Base-by-base conservation (phyloP, 2,113 vertebrate genomes). In the Colaptes auratus region DNA sequence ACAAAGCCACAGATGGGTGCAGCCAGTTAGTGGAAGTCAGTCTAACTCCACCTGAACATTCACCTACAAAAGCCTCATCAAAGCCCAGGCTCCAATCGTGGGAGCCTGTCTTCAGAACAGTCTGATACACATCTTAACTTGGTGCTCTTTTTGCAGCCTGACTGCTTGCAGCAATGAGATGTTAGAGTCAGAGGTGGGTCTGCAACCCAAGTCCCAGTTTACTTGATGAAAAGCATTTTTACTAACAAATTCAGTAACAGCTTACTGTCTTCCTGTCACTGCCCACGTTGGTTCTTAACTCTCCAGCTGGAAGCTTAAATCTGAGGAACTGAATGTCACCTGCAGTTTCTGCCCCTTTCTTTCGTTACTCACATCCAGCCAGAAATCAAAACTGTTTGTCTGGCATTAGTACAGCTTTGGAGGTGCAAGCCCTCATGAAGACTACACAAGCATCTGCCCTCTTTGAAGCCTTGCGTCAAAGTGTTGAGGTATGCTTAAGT, bases 101-200 rank as follows among this genome's bases (percentile, higher is more conserved):
- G 15, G 48, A 58, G 18, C 31, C 5, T 36, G 9, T 36, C 67
- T 39, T 17, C 46, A 36, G 24, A 81, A 23, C 12, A 28, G 24
- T 17, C 23, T 7, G 16, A n/a, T 18, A 19, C 10, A 4, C 1
- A 2, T 2, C 35, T 20, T 1, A 19, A 24, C n/a, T 88, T 31
- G 20, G 17, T 25, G 31, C 27, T 58, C 11, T 35, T 31, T 59
- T 46, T 31, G 8, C 42, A 59, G 6, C 4, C 2, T 20, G 12
- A 7, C 15, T 52, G 84, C 59, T 69, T 64, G 21, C 31, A 59
- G 52, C 24, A 61, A n/a, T 1, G 3, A 66, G 23, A 48, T 3
- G 8, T 7, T 58, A 59, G 44, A 58, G 42, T 50, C 60, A 46
- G 6, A 52, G 23, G 4, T 25, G 18, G 8, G 17, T 17, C 53